Conservation (phyloP, 2,113 vertebrate species). For the Ardeotis arabs region DNA sequence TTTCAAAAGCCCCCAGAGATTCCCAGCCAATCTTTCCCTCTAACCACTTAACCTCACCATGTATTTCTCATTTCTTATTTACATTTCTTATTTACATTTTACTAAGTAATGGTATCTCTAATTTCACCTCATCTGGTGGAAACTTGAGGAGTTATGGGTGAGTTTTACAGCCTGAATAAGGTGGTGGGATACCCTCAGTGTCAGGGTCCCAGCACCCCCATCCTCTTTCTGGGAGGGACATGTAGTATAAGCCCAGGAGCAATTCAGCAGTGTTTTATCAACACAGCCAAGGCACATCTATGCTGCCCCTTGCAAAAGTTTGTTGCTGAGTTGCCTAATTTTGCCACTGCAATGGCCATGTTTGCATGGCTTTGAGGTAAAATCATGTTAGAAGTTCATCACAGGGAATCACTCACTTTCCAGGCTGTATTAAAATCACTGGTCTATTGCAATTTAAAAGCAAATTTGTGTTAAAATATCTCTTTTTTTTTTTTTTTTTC, state of each 20-base stretch:
- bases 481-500: neutral
- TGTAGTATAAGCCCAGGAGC: neutral
- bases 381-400: neutral
- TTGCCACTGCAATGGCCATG: neutral
- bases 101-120: neutral
- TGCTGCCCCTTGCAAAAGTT: neutral
- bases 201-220: accelerated
- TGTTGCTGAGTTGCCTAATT: neutral
- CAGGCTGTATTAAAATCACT: neutral
- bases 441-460: neutral
- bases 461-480: neutral
- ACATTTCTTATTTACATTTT: neutral
- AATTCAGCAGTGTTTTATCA: neutral
- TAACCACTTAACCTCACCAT: neutral
- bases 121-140: neutral
- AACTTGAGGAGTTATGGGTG: accelerated
- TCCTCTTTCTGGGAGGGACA: neutral
- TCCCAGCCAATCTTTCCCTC: neutral
- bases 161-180: neutral
- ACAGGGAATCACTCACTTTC: neutral
- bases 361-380: neutral
- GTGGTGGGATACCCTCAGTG: neutral
- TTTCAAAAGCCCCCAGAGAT: neutral
- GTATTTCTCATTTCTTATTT: neutral
- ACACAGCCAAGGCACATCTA: neutral